phyloP scores from a whole-genome alignment of 64 coral and sea anemone species.

The Porites lutea region DNA sequence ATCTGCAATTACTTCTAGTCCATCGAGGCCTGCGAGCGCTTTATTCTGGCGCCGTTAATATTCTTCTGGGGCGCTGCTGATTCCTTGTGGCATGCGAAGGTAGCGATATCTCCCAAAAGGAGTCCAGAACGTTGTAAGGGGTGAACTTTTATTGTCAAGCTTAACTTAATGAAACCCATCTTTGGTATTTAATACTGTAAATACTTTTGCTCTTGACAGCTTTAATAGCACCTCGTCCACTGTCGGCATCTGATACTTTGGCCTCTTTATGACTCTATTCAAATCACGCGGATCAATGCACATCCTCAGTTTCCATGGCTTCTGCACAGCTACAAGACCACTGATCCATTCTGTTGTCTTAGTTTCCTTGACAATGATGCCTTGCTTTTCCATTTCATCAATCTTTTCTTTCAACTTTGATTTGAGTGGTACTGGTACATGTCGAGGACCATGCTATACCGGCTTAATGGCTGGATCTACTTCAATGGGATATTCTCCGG shows the following conservation, averaged over 20 bases:
- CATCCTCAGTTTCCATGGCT: neutral
- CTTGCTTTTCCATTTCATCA: no score
- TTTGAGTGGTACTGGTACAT: no score
- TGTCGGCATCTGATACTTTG: constrained; percentile 1
- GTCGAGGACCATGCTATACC: no score
- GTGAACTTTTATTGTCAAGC: neutral
- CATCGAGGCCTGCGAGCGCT: neutral
- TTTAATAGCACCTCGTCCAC: constrained; percentile 7
- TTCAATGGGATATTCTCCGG: neutral
- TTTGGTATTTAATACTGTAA: neutral
- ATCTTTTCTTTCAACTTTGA: no score
- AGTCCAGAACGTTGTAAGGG: no score
- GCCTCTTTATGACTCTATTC: neutral
- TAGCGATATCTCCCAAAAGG: no score
- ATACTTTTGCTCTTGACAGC: neutral
- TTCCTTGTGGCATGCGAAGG: no score
- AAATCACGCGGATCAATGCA: no score
- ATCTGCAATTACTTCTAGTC: constrained; percentile 25
- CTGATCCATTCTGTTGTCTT: neutral
- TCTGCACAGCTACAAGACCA: neutral
- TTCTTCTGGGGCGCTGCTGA: no score
- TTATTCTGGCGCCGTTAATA: no score
- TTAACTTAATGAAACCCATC: constrained; percentile 16
- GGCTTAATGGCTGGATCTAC: no score
- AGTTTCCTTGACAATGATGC: neutral